Conservation (phyloP, 2,797 vertebrate species). For the Galago senegalensis region DNA sequence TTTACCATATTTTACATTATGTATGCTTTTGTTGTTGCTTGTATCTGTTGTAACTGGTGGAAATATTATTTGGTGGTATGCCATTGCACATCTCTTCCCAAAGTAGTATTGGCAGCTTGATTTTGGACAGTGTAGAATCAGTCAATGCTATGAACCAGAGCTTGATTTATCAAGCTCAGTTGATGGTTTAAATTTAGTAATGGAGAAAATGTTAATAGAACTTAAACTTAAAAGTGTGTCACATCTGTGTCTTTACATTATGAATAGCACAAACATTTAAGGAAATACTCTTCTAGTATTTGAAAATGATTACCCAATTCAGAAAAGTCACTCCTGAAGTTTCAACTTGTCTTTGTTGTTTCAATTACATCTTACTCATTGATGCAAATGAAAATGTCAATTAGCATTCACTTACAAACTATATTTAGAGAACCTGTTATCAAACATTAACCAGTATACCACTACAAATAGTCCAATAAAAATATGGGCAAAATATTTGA, state of each 20-base stretch:
- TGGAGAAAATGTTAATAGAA: background rate
- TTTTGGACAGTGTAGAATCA: background rate
- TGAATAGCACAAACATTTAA: conserved; percentile 21
- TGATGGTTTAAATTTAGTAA: background rate
- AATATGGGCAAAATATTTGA: background rate
- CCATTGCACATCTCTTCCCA: background rate
- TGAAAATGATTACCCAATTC: conserved; percentile 19
- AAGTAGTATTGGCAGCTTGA: background rate
- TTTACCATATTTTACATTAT: conserved; percentile 10
- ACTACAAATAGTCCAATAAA: background rate
- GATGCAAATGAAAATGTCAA: background rate
- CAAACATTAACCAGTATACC: background rate
- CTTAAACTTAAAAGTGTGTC: conserved; percentile 33
- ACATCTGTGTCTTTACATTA: background rate
- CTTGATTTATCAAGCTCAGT: conserved; percentile 23
- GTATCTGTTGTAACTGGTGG: background rate
- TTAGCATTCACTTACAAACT: background rate
- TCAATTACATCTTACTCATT: background rate
- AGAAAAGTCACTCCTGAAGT: background rate
- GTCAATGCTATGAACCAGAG: background rate
- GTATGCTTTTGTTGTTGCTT: background rate
- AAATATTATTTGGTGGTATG: background rate
- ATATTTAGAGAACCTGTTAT: background rate
- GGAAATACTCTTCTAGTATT: background rate
- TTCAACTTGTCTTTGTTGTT: background rate